Evolutionary conservation across 2,888 invertebrate genomes (phyloP), one percentile per base, ranked within the genome.

Genomic region (Eumacrocentrus americanus): DNA sequence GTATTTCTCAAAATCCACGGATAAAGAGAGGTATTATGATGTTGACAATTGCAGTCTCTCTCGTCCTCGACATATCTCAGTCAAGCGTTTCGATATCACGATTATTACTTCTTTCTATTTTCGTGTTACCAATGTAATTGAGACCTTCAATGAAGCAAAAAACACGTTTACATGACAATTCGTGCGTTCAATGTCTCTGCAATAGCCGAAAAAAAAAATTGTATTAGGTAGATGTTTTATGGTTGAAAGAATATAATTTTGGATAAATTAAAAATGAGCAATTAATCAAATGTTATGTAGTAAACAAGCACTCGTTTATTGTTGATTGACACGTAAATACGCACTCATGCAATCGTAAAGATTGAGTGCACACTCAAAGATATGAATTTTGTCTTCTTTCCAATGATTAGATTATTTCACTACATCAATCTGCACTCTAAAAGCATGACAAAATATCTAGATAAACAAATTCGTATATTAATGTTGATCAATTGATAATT

Each of bases 1-100:
- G 76, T 72, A 37, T 35, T 54, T 44, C 34, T 34, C 25, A 44
- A 44, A 54, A 54, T 54, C 16, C 2, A 12, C n/a, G 3, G 25
- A 29, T 42, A 34, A 34, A 34, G 16, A 47, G 14, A 22, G 9
- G 22, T 29, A 11, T 35, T 29, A 23, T 23, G n/a, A 9, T 2
- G 3, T 12, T 37, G 29, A 37, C n/a, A 56, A 48, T 18, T 22
- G 23, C 11, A 22, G 29, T 55, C 22, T 54, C 11, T 47, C 16
- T 58, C 18, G 42, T 23, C 54, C 54, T 54, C 34, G 54, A 20
- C 34, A 44, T 46, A 25, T 54, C 34, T 29, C 54, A 54, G 11
- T 54, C 54, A 29, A 44, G 54, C 54, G 54, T 54, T 29, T 44
- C 44, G 16, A 44, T 44, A 29, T 54, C 34, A 25, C 23, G 25